These are phyloP conservation scores for Microctonus aethiopoides DNA, from an alignment of 2,888 invertebrate genomes.

Conservation along the genomic window DNA sequence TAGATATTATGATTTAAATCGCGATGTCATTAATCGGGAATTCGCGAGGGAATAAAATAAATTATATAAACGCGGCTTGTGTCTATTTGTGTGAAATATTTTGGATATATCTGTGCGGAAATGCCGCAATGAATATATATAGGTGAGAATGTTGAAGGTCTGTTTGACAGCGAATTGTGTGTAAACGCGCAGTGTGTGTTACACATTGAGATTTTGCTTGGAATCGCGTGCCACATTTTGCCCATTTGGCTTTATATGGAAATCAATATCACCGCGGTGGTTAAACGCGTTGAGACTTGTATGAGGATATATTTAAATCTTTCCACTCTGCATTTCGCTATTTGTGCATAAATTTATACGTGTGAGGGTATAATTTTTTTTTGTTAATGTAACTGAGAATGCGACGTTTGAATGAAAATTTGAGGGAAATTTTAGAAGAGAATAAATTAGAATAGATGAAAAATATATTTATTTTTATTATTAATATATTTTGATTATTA, in stretches of 20 bases:
- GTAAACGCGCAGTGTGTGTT: conserved; percentile 48
- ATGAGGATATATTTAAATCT: too few relatives aligned
- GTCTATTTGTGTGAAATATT: conserved; percentile 6
- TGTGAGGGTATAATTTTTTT: too few relatives aligned
- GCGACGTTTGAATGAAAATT: too few relatives aligned
- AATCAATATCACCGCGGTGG: conserved; percentile 60
- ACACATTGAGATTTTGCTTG: conserved; percentile 33
- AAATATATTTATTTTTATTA: too few relatives aligned
- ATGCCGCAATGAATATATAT: conserved; percentile 31
- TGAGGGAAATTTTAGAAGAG: too few relatives aligned
- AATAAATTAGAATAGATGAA: too few relatives aligned
- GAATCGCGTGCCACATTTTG: conserved; percentile 55
- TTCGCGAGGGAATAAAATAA: background rate
- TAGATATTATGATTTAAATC: background rate
- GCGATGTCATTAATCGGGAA: background rate
- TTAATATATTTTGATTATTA: too few relatives aligned
- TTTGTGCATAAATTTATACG: too few relatives aligned
- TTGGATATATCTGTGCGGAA: conserved; percentile 2
- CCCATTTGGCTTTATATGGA: conserved; percentile 48
- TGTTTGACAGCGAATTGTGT: conserved; percentile 51
- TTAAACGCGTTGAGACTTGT: conserved; percentile 33
- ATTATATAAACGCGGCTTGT: background rate
- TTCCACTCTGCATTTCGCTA: too few relatives aligned
- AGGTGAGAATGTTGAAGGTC: conserved; percentile 53
- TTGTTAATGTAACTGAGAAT: too few relatives aligned